Percentiles rank a stretch among this genome's conserved stretches.
Conservation (phyloP, 2,113 vertebrate species). For the Sylvilagus bachmani region DNA sequence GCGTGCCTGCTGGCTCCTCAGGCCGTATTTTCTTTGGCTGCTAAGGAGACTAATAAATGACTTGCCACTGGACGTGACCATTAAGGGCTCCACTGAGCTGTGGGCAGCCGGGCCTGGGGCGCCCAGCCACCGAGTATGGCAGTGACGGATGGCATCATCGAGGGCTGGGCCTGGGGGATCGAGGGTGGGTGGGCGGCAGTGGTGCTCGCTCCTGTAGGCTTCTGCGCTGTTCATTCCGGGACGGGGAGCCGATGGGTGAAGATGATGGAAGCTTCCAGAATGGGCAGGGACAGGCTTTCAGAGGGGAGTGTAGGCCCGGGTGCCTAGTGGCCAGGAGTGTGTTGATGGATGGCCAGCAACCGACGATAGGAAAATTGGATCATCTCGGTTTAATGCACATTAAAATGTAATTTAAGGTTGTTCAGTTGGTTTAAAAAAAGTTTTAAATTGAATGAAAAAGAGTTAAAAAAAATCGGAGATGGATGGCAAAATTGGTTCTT, state of each 20-base stretch:
- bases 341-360: too few species aligned
- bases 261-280: not conserved
- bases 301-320: not conserved
- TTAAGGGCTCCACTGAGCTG: conserved; percentile 73
- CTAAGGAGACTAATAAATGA: conserved; percentile 75
- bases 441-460: not conserved
- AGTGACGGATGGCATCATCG: conserved; percentile 57
- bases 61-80: conserved; percentile 58
- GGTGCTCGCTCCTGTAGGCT: conserved; percentile 12
- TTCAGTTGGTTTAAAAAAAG: not conserved
- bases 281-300: not conserved
- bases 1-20: conserved; percentile 21
- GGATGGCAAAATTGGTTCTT: not conserved
- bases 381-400: not conserved
- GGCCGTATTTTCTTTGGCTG: conserved; percentile 70
- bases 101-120: conserved; percentile 57
- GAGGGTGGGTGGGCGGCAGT: not conserved
- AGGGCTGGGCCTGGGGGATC: not conserved
- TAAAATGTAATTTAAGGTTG: not conserved
- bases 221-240: conserved; percentile 14
- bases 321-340: not conserved
- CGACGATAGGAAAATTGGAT: not conserved
- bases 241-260: not conserved
- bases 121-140: not conserved
- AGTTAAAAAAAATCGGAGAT: not conserved